Evolutionary conservation across 2,797 vertebrate species (phyloP).

Genomic region (Cottoperca gobio): DNA sequence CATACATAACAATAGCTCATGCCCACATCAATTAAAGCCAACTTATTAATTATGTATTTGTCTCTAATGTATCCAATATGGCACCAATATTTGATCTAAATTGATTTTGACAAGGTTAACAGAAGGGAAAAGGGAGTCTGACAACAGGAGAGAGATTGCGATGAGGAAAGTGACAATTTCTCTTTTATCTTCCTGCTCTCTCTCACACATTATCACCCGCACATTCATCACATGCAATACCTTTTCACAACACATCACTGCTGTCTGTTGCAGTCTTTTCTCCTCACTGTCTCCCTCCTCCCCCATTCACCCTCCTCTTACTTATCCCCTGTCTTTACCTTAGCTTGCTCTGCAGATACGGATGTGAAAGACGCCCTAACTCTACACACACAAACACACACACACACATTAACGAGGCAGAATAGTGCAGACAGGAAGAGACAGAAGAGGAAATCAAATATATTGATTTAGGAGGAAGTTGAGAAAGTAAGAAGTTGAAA

Average conservation of each 20-base stretch:
- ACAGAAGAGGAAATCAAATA: slow-evolving; percentile 51
- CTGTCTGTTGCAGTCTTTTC: background rate
- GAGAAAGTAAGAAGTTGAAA: slow-evolving; percentile 55
- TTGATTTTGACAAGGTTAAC: slow-evolving; percentile 30
- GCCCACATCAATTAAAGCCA: background rate
- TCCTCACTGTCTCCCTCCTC: slow-evolving; percentile 3
- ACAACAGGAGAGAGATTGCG: slow-evolving; percentile 65
- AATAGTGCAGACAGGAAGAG: slow-evolving; percentile 52
- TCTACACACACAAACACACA: slow-evolving; percentile 6
- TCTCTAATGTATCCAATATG: slow-evolving; percentile 4
- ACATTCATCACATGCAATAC: background rate
- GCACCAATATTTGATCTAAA: slow-evolving; percentile 18
- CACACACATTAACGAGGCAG: slow-evolving; percentile 9
- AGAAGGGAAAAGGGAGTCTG: slow-evolving; percentile 37
- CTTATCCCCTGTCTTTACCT: slow-evolving; percentile 12
- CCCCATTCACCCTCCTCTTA: slow-evolving; percentile 17
- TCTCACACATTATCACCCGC: background rate
- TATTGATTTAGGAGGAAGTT: slow-evolving; percentile 70
- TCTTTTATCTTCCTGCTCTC: slow-evolving; percentile 1
- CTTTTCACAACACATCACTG: background rate
- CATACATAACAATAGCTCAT: background rate
- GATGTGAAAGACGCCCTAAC: slow-evolving; percentile 27
- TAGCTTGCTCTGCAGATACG: slow-evolving; percentile 38
- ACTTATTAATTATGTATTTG: slow-evolving; percentile 21
- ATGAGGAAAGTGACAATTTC: slow-evolving; percentile 15